These are phyloP conservation scores for Brachionus angularis DNA, from an alignment of 1,140 invertebrate species.

Conservation along the genomic window DNA sequence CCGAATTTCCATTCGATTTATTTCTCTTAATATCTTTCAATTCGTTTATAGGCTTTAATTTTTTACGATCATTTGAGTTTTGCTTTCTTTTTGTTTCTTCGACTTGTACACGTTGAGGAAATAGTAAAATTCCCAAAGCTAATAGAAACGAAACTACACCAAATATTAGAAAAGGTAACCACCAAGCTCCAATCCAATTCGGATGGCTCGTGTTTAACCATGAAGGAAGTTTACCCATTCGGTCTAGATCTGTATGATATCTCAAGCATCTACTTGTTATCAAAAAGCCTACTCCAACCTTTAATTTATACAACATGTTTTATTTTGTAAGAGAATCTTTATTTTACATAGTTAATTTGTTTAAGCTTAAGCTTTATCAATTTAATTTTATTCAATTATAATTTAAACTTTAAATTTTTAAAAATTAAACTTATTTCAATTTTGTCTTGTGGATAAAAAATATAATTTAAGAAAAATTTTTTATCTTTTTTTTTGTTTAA, in stretches of 20 bases:
- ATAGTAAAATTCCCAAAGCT: not conserved
- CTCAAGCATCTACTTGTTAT: constrained; percentile 28
- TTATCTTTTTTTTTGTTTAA: too few relatives aligned
- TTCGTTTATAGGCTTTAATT: not conserved
- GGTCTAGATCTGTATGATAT: constrained; percentile 28
- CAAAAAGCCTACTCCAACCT: constrained; percentile 38
- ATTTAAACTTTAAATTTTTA: too few relatives aligned
- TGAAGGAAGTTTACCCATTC: constrained; percentile 13
- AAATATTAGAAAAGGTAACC: constrained; percentile 27
- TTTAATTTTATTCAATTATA: too few relatives aligned
- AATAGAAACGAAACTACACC: constrained; percentile 7
- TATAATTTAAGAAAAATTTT: too few relatives aligned
- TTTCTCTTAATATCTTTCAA: not conserved
- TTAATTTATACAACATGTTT: too few relatives aligned
- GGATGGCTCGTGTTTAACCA: constrained; percentile 38
- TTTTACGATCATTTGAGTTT: not conserved
- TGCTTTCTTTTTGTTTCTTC: not conserved
- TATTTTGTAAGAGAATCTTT: too few relatives aligned
- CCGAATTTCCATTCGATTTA: not conserved
- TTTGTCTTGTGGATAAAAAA: too few relatives aligned
- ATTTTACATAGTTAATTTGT: too few relatives aligned
- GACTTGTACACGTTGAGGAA: not conserved
- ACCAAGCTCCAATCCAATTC: constrained; percentile 42
- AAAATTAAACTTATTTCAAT: too few relatives aligned
- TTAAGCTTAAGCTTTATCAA: too few relatives aligned